Conservation (phyloP, 2,113 vertebrate genomes). For the Rhinopithecus roxellana region DNA sequence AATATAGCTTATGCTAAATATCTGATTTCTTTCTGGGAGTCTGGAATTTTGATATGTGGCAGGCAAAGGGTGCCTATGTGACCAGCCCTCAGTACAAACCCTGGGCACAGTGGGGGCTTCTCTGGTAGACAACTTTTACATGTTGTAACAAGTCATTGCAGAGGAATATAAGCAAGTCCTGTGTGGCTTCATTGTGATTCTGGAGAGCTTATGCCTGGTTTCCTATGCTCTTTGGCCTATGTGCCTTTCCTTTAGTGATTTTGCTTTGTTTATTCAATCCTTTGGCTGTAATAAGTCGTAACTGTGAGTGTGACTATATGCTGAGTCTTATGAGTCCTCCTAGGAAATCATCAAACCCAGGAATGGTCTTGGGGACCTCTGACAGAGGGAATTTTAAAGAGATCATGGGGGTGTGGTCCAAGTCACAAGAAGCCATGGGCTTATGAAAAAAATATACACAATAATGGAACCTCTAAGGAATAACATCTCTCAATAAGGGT, state of each 20-base stretch:
- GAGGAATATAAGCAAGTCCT: neutral
- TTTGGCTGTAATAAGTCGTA: neutral
- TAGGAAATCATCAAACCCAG: neutral
- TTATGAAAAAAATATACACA: neutral
- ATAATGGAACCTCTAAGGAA: neutral
- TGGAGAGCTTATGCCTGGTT: neutral
- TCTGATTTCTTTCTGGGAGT: neutral
- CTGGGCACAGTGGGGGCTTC: neutral
- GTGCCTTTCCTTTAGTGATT: neutral
- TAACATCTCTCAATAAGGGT: neutral
- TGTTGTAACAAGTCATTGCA: neutral
- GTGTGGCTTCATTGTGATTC: neutral
- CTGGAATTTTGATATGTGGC: neutral
- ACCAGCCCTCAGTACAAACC: neutral
- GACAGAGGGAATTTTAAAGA: neutral
- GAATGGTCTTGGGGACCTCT: neutral
- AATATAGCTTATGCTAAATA: neutral
- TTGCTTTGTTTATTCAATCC: neutral
- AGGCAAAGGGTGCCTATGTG: neutral
- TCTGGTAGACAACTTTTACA: neutral
- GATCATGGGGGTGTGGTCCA: neutral
- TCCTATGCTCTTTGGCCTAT: neutral
- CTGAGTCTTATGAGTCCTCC: neutral
- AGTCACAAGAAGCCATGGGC: neutral
- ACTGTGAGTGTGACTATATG: neutral